Evolutionary conservation across 2,888 invertebrate genomes (phyloP), one percentile per base, ranked within the genome.

Genomic region (Cinara cedri): DNA sequence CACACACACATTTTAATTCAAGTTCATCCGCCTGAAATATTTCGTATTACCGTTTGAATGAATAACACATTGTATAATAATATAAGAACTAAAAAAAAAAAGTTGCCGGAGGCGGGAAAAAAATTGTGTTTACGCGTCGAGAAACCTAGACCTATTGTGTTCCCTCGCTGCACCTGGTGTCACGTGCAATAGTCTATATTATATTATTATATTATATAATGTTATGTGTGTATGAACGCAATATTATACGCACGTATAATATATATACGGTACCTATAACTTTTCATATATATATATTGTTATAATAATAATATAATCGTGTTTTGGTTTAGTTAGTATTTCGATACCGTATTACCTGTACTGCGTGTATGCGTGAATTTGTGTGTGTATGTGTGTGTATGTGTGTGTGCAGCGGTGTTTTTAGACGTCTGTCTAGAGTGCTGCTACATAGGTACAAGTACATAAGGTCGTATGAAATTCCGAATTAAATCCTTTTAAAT

Each of bases 401-500:
- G 63, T 44, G 42, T 21, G 14, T 54, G 9, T 4, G 54, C 51
- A 51, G 13, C 1, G n/a, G 54, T n/a, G 2, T 54, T 19, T 54
- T 16, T 6, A 16, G 3, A 19, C 9, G 9, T 8, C 8, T n/a
- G n/a, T 19, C 8, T 19, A 54, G 16, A 0, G n/a, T 6, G 19
- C 6, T 8, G 19, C 49, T 4, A 16, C 16, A 14, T 51, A 51
- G 8, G 55, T 49, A 34, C 16, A 19, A 10, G 14, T 9, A 16
- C 24, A 19, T 16, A 13, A 71, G 26, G 19, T 26, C 44, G 60
- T 74, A 51, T 34, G 19, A 42, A 63, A 62, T 74, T 51, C 62
- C 72, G 26, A 72, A 16, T 51, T 72, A 51, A 51, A 74, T 74
- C 62, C 16, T 21, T 62, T 74, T 62, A 62, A 74, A 74, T 74